These are phyloP conservation scores for Scaptomyza pallida DNA, from an alignment of 1,140 invertebrate genomes.

Conservation along the genomic window DNA sequence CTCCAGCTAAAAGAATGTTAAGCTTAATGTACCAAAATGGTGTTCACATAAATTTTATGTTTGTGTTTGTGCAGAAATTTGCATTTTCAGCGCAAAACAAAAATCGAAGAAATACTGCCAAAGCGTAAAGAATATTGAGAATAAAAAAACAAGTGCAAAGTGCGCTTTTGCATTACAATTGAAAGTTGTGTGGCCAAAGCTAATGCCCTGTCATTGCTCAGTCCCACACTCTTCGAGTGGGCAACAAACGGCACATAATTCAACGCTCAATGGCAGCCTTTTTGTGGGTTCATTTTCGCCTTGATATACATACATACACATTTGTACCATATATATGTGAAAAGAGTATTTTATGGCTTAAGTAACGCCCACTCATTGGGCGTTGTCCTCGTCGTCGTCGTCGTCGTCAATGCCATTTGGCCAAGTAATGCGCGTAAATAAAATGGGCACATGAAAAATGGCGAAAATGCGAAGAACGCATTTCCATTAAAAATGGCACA, in stretches of 20 bases:
- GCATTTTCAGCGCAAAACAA: conserved; percentile 47
- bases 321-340: conserved; percentile 1
- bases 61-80: conserved; percentile 20
- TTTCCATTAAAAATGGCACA: conserved; percentile 24
- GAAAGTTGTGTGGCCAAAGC: not conserved
- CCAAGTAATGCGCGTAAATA: conserved; percentile 24
- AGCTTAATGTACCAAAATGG: conserved; percentile 47
- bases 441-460: conserved; percentile 16
- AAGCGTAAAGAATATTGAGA: conserved; percentile 13
- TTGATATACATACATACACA: conserved; percentile 45
- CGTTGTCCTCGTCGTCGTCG: not conserved
- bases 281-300: conserved; percentile 18
- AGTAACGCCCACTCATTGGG: conserved; percentile 19
- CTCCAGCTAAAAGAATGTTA: conserved; percentile 10
- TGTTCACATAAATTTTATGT: conserved; percentile 37
- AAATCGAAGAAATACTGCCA: conserved; percentile 28
- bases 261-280: conserved; percentile 46
- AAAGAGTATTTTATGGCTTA: conserved; percentile 20
- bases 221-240: conserved; percentile 7
- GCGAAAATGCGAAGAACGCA: conserved; percentile 7
- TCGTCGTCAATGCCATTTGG: conserved; percentile 5
- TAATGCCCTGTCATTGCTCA: not conserved
- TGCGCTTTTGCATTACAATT: conserved; percentile 22
- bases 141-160: conserved; percentile 26
- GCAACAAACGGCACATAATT: conserved; percentile 50